Percentiles rank a stretch among this genome's conserved stretches.
Conservation (phyloP, 30 jellyfish, hydroid and myxozoan species). For the Cassiopea xamachana region DNA sequence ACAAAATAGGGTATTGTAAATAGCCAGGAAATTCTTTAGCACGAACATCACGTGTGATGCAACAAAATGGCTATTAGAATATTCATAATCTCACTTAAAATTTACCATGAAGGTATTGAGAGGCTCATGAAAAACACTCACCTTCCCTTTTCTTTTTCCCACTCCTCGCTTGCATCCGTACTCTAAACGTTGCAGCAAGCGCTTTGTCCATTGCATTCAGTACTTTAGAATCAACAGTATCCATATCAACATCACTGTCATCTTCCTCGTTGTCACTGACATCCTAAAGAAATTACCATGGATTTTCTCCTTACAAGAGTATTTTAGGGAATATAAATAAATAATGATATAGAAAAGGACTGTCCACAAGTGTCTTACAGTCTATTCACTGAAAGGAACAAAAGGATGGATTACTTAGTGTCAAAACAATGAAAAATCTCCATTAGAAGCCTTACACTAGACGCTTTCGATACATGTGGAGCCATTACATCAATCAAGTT, state of each 20-base stretch:
- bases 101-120: no score
- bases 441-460: not conserved
- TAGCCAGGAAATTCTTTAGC: no score
- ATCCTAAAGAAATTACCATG: not conserved
- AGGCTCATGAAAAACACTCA: not conserved
- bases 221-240: conserved; percentile 77
- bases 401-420: not conserved
- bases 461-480: no score
- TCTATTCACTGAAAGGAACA: not conserved
- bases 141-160: conserved; percentile 64
- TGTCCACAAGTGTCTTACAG: not conserved
- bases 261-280: conserved; percentile 70
- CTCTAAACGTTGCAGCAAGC: conserved; percentile 84
- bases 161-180: conserved; percentile 46
- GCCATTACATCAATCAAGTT: no score
- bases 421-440: not conserved
- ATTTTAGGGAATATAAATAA: no score
- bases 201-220: conserved; percentile 89
- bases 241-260: conserved; percentile 91
- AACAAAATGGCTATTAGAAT: no score
- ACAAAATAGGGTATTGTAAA: no score
- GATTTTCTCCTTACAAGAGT: not conserved
- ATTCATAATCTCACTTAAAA: no score
- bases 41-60: no score
- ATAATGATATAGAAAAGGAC: no score